phyloP scores from a whole-genome alignment of 2,113 vertebrate genomes.

The Hemichromis elongatus region DNA sequence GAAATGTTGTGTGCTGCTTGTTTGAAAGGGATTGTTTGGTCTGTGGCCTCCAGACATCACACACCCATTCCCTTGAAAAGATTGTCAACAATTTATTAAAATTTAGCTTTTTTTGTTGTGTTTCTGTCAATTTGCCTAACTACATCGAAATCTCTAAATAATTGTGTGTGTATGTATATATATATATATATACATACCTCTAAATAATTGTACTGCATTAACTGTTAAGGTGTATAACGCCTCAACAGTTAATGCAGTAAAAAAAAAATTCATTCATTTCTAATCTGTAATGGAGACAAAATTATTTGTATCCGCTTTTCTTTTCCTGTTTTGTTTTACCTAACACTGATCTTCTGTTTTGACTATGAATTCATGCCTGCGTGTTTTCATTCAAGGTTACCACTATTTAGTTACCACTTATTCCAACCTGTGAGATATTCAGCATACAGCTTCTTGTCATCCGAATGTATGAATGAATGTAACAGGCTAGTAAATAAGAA shows the following conservation, averaged over 20 bases:
- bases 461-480: not conserved
- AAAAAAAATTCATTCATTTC: not conserved
- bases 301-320: not conserved
- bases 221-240: not conserved
- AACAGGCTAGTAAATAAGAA: not conserved
- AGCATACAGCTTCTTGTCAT: not conserved
- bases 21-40: not conserved
- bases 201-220: not conserved
- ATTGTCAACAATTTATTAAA: not conserved
- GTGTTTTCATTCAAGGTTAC: not conserved
- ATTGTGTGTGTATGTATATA: not conserved
- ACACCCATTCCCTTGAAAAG: not conserved
- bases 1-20: not conserved
- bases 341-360: not conserved
- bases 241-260: not conserved
- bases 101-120: not conserved
- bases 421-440: not conserved
- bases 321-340: not conserved
- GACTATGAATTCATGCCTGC: not conserved
- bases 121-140: not conserved
- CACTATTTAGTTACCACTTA: not conserved
- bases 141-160: not conserved
- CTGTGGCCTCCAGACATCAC: not conserved
- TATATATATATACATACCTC: too few relatives aligned
- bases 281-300: not conserved